Conservation (phyloP, 2,797 vertebrate genomes). For the Chaunax sp. region DNA sequence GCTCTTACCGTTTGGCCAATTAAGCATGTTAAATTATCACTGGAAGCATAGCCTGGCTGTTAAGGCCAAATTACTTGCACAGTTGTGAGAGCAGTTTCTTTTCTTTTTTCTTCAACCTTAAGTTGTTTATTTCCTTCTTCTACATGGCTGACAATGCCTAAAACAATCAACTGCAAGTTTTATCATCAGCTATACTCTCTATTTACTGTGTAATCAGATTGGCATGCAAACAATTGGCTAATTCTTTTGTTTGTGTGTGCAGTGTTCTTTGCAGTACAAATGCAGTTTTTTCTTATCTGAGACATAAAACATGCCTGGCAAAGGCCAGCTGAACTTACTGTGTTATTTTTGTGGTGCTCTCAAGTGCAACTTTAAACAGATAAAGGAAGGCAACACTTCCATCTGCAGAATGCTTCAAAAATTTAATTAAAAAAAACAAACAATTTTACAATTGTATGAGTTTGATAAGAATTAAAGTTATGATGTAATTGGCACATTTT, state of each 20-base stretch:
- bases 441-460: neutral
- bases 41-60: neutral
- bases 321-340: neutral
- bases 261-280: neutral
- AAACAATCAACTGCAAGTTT: neutral
- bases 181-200: neutral
- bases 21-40: neutral
- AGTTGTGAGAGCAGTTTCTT: neutral
- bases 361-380: slow-evolving; percentile 1
- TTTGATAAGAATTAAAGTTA: neutral
- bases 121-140: neutral
- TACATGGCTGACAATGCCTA: neutral
- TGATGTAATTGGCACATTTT: neutral
- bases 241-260: neutral
- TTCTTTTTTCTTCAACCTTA: neutral
- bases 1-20: neutral
- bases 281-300: neutral
- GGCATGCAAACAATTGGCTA: neutral
- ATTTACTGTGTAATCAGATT: neutral
- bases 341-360: neutral
- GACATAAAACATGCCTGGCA: slow-evolving; percentile 1
- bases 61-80: neutral
- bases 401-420: slow-evolving; percentile 10
- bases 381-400: neutral
- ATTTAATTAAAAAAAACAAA: no score